phyloP scores from a whole-genome alignment of 2,797 vertebrate species.

The Lindbergichthys nudifrons region DNA sequence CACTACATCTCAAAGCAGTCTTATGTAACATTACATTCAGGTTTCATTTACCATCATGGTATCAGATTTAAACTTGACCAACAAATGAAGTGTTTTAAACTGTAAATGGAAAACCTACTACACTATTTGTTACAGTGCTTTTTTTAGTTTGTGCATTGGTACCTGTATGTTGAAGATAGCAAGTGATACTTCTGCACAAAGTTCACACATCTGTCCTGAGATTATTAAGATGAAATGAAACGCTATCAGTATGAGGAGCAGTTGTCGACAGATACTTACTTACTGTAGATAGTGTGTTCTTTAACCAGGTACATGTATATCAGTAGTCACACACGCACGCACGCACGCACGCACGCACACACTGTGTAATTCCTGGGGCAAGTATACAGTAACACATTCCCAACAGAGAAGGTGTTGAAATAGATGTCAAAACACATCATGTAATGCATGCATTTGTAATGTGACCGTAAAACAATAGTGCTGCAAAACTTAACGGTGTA shows the following conservation, averaged over 20 bases:
- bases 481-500: not conserved
- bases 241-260: not conserved
- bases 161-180: not conserved
- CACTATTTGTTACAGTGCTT: not conserved
- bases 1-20: not conserved
- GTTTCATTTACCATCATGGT: not conserved
- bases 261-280: no score
- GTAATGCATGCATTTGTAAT: not conserved
- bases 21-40: not conserved
- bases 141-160: not conserved
- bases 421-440: constrained; percentile 6
- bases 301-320: no score
- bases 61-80: not conserved
- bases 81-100: not conserved
- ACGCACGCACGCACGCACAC: not conserved
- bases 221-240: constrained; percentile 1
- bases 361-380: not conserved
- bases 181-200: not conserved
- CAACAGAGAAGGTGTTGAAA: not conserved
- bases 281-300: no score
- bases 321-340: no score
- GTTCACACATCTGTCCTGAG: not conserved
- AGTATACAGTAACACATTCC: not conserved
- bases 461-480: not conserved
- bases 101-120: not conserved